phyloP scores from a whole-genome alignment of 2,797 vertebrate species.

The Acipenser transmontanus region DNA sequence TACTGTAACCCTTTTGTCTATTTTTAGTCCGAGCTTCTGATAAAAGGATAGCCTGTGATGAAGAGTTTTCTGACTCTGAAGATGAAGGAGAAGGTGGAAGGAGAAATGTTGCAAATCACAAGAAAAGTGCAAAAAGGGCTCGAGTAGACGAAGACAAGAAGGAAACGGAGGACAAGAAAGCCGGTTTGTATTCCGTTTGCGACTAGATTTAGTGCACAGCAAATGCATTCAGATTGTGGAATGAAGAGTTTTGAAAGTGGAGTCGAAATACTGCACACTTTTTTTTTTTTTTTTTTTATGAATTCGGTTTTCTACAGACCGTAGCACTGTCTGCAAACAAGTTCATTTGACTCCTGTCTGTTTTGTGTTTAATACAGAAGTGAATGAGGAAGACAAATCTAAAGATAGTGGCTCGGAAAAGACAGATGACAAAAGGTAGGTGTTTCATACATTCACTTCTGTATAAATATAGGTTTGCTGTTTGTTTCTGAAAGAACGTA shows the following conservation, averaged over 20 bases:
- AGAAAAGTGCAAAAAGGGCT: conserved; percentile 77
- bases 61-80: conserved; percentile 89
- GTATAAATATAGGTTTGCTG: too few relatives aligned
- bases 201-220: too few relatives aligned
- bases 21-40: conserved; percentile 78
- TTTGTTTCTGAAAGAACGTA: too few relatives aligned
- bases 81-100: conserved; percentile 86
- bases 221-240: too few relatives aligned
- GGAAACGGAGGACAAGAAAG: conserved; percentile 77
- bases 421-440: conserved; percentile 77
- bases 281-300: too few relatives aligned
- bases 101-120: conserved; percentile 77
- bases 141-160: conserved; percentile 82
- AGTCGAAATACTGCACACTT: too few relatives aligned
- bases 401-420: conserved; percentile 77
- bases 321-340: too few relatives aligned
- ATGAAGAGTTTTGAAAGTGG: too few relatives aligned
- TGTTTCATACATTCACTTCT: not conserved
- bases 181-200: conserved; percentile 50
- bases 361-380: conserved; percentile 51
- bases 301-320: too few relatives aligned
- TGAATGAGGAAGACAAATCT: conserved; percentile 81
- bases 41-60: conserved; percentile 84
- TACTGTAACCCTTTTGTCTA: conserved; percentile 18
- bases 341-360: too few relatives aligned